phyloP scores from a whole-genome alignment of 2,113 vertebrate genomes.

The Hydrochoerus hydrochaeris region DNA sequence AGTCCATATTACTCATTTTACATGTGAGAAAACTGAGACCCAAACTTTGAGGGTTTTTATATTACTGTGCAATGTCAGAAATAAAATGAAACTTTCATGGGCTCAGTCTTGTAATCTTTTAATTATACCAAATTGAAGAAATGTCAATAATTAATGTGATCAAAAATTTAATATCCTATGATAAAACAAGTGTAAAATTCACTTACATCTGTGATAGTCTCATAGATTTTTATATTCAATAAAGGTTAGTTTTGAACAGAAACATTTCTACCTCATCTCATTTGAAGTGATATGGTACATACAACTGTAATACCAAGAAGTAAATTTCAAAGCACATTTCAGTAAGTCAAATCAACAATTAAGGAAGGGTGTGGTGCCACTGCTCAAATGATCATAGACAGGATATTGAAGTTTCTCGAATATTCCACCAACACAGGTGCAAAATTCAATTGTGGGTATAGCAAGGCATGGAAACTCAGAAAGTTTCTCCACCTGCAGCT shows the following conservation, averaged over 20 bases:
- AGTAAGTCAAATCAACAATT: conserved; percentile 45
- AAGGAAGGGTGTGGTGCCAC: neutral
- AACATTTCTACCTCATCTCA: neutral
- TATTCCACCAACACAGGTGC: neutral
- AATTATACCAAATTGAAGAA: neutral
- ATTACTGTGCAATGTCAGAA: neutral
- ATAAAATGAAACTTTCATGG: neutral
- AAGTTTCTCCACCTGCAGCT: neutral
- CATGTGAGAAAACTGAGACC: neutral
- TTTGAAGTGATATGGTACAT: neutral
- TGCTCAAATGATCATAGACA: conserved; percentile 35
- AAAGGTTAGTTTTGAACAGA: neutral
- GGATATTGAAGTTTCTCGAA: conserved; percentile 33
- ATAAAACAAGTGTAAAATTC: conserved; percentile 39
- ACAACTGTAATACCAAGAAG: neutral
- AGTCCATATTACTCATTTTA: neutral
- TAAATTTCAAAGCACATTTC: conserved; percentile 15
- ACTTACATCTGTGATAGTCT: neutral
- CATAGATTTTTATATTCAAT: neutral
- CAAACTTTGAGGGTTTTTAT: neutral
- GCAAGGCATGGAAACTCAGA: neutral
- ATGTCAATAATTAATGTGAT: neutral
- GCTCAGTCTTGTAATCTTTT: neutral
- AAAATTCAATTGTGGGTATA: conserved; percentile 29
- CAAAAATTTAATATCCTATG: neutral